phyloP scores from a whole-genome alignment of 1,140 invertebrate species.

The Bathynomus jamesi region DNA sequence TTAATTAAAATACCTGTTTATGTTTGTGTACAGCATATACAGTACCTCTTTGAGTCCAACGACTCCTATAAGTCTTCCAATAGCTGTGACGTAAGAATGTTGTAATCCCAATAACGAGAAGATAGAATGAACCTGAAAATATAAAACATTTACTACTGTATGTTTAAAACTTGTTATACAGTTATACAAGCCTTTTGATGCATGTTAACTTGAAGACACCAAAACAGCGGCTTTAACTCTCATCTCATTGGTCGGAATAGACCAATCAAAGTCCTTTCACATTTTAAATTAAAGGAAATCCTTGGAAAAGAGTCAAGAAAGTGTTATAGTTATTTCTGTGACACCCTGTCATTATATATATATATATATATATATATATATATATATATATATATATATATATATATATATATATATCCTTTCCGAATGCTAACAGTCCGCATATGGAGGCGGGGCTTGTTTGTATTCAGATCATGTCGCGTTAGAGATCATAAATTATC shows the following conservation, averaged over 20 bases:
- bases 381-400: too few relatives aligned
- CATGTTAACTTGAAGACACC: neutral
- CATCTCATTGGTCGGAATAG: neutral
- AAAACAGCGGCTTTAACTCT: neutral
- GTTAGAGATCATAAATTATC: too few relatives aligned
- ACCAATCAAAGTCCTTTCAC: neutral
- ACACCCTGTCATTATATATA: too few relatives aligned
- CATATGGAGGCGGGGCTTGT: too few relatives aligned
- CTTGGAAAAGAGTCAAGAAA: too few relatives aligned
- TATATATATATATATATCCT: too few relatives aligned
- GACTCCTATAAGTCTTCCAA: slow-evolving; percentile 88
- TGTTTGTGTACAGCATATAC: neutral
- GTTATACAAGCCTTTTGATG: neutral
- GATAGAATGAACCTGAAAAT: slow-evolving; percentile 76
- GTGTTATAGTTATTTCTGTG: too few relatives aligned
- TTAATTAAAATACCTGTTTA: neutral
- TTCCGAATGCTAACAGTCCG: too few relatives aligned
- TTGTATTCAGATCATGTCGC: too few relatives aligned
- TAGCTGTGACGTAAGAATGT: slow-evolving; percentile 95
- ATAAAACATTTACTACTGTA: neutral
- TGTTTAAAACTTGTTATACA: neutral
- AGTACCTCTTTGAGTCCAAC: slow-evolving; percentile 77
- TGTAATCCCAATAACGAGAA: slow-evolving; percentile 96
- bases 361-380: too few relatives aligned
- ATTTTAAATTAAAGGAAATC: neutral